phyloP scores from a whole-genome alignment of 2,113 vertebrate genomes.

The Helogale parvula region DNA sequence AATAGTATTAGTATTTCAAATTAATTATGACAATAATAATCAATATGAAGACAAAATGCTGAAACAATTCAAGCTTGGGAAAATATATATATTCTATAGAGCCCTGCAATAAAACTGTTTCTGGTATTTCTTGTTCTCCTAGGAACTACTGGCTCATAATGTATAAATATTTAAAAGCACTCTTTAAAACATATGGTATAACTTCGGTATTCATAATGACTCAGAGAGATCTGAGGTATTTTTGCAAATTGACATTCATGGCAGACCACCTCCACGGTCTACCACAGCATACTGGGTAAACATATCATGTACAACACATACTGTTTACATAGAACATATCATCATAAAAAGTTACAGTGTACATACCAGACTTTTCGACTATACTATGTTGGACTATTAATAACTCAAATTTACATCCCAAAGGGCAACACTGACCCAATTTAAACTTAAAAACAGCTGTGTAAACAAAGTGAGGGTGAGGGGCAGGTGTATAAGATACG shows the following conservation, averaged over 20 bases:
- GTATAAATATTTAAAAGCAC: constrained; percentile 68
- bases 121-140: constrained; percentile 61
- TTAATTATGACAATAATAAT: constrained; percentile 35
- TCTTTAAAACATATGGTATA: constrained; percentile 62
- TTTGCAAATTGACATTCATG: constrained; percentile 67
- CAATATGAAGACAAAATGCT: constrained; percentile 43
- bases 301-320: constrained; percentile 60
- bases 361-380: constrained; percentile 58
- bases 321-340: constrained; percentile 64
- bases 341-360: constrained; percentile 53
- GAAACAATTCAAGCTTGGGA: constrained; percentile 50
- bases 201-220: constrained; percentile 58
- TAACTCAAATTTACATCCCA: constrained; percentile 68
- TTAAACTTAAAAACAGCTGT: constrained; percentile 68
- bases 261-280: constrained; percentile 63
- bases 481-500: constrained; percentile 45
- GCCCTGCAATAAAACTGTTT: constrained; percentile 44
- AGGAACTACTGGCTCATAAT: constrained; percentile 55
- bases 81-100: constrained; percentile 55
- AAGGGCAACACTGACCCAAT: neutral
- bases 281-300: constrained; percentile 52
- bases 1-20: constrained; percentile 29
- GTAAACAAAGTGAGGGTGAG: constrained; percentile 57
- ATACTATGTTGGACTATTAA: constrained; percentile 50
- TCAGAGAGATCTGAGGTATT: constrained; percentile 45